phyloP scores from a whole-genome alignment of 2,888 invertebrate species.

The Caenorhabditis afra region DNA sequence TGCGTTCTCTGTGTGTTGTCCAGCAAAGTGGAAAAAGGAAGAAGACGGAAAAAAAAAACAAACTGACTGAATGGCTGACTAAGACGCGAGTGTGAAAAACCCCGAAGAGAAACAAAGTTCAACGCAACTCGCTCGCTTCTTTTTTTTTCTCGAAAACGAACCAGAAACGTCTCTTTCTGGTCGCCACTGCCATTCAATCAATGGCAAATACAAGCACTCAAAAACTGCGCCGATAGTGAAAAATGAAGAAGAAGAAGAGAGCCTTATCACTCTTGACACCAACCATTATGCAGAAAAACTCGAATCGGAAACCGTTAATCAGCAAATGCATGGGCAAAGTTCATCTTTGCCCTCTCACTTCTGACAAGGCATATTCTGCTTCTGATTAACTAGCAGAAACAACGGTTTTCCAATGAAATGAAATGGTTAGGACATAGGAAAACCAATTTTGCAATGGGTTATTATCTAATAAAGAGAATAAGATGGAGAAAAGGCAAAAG shows the following conservation, averaged over 20 bases:
- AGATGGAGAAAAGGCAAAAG: background rate
- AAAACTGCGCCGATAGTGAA: slow-evolving; percentile 23
- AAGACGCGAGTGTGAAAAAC: slow-evolving; percentile 15
- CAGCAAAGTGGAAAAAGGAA: slow-evolving; percentile 8
- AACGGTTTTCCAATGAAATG: background rate
- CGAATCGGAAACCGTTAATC: slow-evolving; percentile 26
- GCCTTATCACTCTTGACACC: slow-evolving; percentile 25
- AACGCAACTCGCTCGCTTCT: slow-evolving; percentile 6
- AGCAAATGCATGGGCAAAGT: slow-evolving; percentile 21
- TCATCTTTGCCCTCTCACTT: no score
- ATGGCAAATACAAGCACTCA: slow-evolving; percentile 4
- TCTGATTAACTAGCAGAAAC: slow-evolving; percentile 2
- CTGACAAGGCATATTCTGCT: no score
- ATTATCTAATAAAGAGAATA: background rate
- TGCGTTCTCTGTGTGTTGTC: slow-evolving; percentile 21
- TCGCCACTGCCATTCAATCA: slow-evolving; percentile 1
- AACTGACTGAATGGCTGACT: slow-evolving; percentile 10
- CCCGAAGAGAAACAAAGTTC: slow-evolving; percentile 13
- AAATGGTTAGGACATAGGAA: background rate
- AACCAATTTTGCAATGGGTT: background rate
- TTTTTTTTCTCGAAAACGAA: background rate
- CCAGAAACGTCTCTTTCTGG: background rate
- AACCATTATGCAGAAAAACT: slow-evolving; percentile 21
- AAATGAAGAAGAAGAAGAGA: slow-evolving; percentile 11
- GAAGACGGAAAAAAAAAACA: background rate